Evolutionary conservation across 2,888 invertebrate species (phyloP), one percentile per base, ranked within the genome.

Genomic region (Lacanobia oleracea): DNA sequence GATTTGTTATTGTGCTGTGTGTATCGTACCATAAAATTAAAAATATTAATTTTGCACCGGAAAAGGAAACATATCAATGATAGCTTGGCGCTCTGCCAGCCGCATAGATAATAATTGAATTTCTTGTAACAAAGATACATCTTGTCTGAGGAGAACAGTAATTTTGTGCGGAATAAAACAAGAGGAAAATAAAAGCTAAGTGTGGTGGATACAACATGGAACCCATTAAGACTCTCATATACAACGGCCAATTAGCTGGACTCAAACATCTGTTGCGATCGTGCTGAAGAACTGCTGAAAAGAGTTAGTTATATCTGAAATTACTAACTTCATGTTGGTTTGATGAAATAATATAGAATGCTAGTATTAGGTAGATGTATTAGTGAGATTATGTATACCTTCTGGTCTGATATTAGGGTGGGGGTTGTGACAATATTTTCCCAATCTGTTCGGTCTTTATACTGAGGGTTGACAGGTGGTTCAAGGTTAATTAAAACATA

Each of bases 51-150:
- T 86, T 86, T 85, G 67, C 45, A 76, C 71, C 67, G 78, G 81
- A 86, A 76, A 84, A 72, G 85, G 86, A 86, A 85, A 86, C 79
- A 75, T 79, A 79, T 85, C 87, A 83, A 77, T 81, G 77, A 79
- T 83, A 77, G 43, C 64, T 75, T 86, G 87, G 87, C 81, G 63
- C 37, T 27, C 33, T 66, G 85, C 85, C 87, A 86, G 75, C 66
- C 79, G 73, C 77, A 83, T 81, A 75, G 83, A 83, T 73, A 83
- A 86, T 86, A 86, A 86, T 86, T 86, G 85, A 85, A 86, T 86
- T 85, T 87, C 82, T 79, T 86, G 82, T 87, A 77, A 81, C 81
- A 79, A 77, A 83, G 78, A 85, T 85, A 78, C 74, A 80, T 86
- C 85, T 79, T 77, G 83, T 67, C 75, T 51, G 75, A 12, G 53